A percentile compares a stretch with the other conserved stretches of the same genome.
phyloP scores from a whole-genome alignment of 2,797 vertebrate species.

The Parauchenoglanis ngamensis region DNA sequence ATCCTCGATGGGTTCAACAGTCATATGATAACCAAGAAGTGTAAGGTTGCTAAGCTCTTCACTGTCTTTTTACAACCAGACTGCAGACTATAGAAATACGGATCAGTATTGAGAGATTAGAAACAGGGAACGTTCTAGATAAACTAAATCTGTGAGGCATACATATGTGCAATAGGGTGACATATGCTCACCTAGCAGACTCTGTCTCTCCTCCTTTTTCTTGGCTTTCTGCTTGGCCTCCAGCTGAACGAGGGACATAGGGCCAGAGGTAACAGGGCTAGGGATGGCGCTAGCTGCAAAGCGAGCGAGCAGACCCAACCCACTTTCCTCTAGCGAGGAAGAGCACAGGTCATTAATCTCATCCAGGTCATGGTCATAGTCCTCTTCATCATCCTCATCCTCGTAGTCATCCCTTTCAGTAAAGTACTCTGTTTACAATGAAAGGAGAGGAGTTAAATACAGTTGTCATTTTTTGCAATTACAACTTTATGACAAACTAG shows the following conservation, averaged over 20 bases:
- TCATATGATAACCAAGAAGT: not conserved
- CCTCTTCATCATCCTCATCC: slow-evolving; percentile 80
- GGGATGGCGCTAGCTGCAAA: slow-evolving; percentile 91
- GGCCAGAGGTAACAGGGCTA: slow-evolving; percentile 80
- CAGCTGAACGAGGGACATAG: slow-evolving; percentile 82
- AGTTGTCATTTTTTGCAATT: not conserved
- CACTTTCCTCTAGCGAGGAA: slow-evolving; percentile 86
- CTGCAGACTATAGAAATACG: not conserved
- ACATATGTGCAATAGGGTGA: not conserved
- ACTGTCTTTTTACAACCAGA: not conserved
- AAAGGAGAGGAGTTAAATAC: slow-evolving; percentile 41
- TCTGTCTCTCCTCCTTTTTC: slow-evolving; percentile 89
- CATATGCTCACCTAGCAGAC: slow-evolving; percentile 82
- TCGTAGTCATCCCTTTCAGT: slow-evolving; percentile 68
- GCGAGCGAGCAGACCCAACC: slow-evolving; percentile 89
- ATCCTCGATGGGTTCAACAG: not conserved
- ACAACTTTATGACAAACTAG: not conserved
- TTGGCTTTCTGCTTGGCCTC: slow-evolving; percentile 86
- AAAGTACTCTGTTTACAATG: slow-evolving; percentile 68
- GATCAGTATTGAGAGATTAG: not conserved
- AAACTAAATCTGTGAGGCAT: not conserved
- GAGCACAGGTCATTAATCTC: slow-evolving; percentile 73
- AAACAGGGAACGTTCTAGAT: not conserved
- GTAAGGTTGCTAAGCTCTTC: not conserved
- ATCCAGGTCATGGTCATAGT: slow-evolving; percentile 71